Percentiles rank a stretch among this genome's conserved stretches.
Conservation (phyloP, 1,140 invertebrate species). For the Branchinecta lynchi region DNA sequence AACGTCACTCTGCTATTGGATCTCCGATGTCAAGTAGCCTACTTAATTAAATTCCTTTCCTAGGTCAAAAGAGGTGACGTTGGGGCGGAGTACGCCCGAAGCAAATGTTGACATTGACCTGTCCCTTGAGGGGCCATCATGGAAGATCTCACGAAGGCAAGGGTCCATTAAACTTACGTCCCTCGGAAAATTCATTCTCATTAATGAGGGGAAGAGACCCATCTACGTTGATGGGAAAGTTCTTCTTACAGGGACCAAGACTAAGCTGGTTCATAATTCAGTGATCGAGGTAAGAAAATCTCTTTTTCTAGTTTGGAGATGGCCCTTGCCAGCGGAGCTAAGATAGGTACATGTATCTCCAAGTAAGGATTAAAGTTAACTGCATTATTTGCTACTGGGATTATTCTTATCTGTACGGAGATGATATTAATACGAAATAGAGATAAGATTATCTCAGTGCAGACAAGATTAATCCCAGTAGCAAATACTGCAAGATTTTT, state of each 20-base stretch:
- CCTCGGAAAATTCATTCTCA: slow-evolving; percentile 84
- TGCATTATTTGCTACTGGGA: no score
- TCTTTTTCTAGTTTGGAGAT: no score
- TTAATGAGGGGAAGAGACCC: slow-evolving; percentile 85
- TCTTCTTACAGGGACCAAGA: slow-evolving; percentile 67
- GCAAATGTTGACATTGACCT: slow-evolving; percentile 86
- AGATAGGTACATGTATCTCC: no score
- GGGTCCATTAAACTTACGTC: slow-evolving; percentile 75
- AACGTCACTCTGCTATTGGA: no score
- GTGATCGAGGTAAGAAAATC: slow-evolving; percentile 63
- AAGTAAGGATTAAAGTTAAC: no score
- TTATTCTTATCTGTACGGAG: no score
- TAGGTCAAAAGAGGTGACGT: slow-evolving; percentile 49
- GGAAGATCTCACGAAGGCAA: slow-evolving; percentile 69
- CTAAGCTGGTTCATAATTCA: slow-evolving; percentile 76
- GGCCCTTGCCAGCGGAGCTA: no score
- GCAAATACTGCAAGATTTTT: no score
- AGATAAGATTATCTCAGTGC: no score
- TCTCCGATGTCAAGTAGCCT: no score
- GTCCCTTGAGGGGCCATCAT: slow-evolving; percentile 71
- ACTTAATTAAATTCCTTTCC: not conserved
- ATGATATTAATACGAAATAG: no score
- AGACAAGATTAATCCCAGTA: no score
- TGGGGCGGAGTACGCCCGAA: slow-evolving; percentile 76
- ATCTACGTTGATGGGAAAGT: slow-evolving; percentile 87